These are phyloP conservation scores for Limulus polyphemus DNA, from an alignment of 2,888 invertebrate genomes.

Conservation along the genomic window DNA sequence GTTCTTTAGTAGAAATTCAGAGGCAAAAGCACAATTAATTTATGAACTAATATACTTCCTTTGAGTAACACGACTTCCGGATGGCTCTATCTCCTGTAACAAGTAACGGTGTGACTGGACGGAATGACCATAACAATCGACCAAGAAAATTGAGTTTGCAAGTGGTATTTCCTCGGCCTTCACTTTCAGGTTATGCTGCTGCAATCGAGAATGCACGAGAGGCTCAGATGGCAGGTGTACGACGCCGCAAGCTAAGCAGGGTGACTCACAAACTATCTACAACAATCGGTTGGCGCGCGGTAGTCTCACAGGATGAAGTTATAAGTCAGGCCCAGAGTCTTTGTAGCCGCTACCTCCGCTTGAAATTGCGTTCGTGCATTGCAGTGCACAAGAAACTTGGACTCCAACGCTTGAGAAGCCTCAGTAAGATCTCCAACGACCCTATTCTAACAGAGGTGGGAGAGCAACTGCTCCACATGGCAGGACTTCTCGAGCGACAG, in stretches of 20 bases:
- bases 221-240: too few species aligned
- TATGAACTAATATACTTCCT: too few species aligned
- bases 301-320: slow-evolving; percentile 44
- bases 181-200: slow-evolving; percentile 14
- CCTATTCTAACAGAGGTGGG: not conserved
- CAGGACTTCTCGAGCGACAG: slow-evolving; percentile 12
- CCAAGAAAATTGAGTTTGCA: slow-evolving; percentile 22
- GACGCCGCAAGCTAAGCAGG: too few species aligned
- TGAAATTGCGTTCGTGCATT: slow-evolving; percentile 50
- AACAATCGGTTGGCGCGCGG: slow-evolving; percentile 53
- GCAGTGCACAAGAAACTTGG: slow-evolving; percentile 61
- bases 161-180: slow-evolving; percentile 14
- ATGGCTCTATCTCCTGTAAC: too few species aligned
- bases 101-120: too few species aligned
- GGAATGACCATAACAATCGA: not conserved
- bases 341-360: slow-evolving; percentile 62
- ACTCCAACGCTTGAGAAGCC: slow-evolving; percentile 50
- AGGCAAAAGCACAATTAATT: too few species aligned
- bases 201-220: slow-evolving; percentile 5
- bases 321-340: slow-evolving; percentile 51
- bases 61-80: too few species aligned
- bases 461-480: slow-evolving; percentile 5
- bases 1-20: too few species aligned
- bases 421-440: slow-evolving; percentile 33
- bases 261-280: slow-evolving; percentile 42